Base-by-base conservation (phyloP, 2,797 vertebrate genomes). In the Arnoldichthys spilopterus region DNA sequence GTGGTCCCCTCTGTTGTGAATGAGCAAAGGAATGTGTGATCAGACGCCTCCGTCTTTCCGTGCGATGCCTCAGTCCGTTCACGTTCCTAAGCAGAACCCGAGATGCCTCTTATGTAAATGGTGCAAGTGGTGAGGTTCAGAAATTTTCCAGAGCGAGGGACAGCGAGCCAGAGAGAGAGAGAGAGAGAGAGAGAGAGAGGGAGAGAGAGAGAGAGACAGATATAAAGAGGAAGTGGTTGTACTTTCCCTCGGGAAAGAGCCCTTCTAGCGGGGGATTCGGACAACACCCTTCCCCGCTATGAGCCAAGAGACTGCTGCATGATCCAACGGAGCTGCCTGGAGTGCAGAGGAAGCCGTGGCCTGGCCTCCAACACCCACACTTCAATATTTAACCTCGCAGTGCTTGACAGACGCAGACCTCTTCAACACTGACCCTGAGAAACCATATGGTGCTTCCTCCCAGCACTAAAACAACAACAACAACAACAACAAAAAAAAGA, bases 201-300 rank as follows among this genome's bases (percentile, higher is more conserved):
- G 45, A 78, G 71, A 82, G 86, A 37, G 37, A 37, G 37, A 13
- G 32, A 61, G 70, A 40, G 78, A 47, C 9, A 47, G 20, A 51
- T 2, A 51, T 16, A 51, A 7, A 79, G 72, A 83, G 85, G 89
- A 91, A 91, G 86, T 89, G 87, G 82, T 85, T 83, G 74, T 80
- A 86, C 83, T 86, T 92, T 91, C 90, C 91, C 90, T 79, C 77
- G 89, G 87, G 91, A 91, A 91, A 88, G 77, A 69, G 84, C 1
- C 49, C 73, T 73, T 90, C 85, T 86, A 87, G 89, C 83, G 87
- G 88, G 87, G 82, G 67, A 69, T 85, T 77, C 84, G 86, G 86
- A 87, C 88, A 79, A 79, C 80, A 74, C 82, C 6, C 73, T 68
- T 64, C 66, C 32, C 22, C 54, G 54, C 62, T 45, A 61, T 45